Percentiles rank a stretch among this genome's conserved stretches.
These are phyloP conservation scores for Hapalemur alaotrensis DNA, from an alignment of 2,797 vertebrate species.

Conservation along the genomic window DNA sequence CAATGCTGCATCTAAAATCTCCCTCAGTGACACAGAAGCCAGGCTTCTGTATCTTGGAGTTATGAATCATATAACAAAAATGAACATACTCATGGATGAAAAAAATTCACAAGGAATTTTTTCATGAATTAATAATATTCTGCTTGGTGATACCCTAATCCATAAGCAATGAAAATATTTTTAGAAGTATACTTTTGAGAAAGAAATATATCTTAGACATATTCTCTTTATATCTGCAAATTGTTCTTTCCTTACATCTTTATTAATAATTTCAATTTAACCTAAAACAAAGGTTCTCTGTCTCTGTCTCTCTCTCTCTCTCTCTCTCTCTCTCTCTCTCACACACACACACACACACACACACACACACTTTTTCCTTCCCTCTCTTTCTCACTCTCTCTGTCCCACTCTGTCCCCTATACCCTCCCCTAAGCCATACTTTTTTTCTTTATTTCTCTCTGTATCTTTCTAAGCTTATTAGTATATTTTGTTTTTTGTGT, in stretches of 20 bases:
- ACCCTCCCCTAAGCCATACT: rapidly evolving
- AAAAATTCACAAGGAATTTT: neutral
- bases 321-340: too few species aligned
- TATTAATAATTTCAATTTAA: constrained; percentile 27
- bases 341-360: neutral
- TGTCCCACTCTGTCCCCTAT: too few species aligned
- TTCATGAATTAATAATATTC: neutral
- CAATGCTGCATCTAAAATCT: neutral
- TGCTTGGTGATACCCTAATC: neutral
- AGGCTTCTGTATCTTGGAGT: neutral
- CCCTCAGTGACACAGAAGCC: neutral
- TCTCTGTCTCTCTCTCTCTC: neutral
- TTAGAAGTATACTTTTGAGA: neutral
- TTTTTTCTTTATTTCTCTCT: neutral
- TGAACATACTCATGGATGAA: neutral
- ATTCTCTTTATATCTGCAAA: neutral
- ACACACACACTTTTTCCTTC: neutral
- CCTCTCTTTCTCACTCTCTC: too few species aligned
- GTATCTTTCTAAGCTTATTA: neutral
- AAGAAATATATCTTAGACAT: neutral
- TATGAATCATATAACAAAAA: constrained; percentile 49
- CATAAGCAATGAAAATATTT: neutral
- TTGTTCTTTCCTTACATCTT: neutral
- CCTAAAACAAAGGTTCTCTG: neutral
- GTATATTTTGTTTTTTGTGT: neutral